Base-by-base conservation (phyloP, 2,113 vertebrate species). In the Struthio camelus region DNA sequence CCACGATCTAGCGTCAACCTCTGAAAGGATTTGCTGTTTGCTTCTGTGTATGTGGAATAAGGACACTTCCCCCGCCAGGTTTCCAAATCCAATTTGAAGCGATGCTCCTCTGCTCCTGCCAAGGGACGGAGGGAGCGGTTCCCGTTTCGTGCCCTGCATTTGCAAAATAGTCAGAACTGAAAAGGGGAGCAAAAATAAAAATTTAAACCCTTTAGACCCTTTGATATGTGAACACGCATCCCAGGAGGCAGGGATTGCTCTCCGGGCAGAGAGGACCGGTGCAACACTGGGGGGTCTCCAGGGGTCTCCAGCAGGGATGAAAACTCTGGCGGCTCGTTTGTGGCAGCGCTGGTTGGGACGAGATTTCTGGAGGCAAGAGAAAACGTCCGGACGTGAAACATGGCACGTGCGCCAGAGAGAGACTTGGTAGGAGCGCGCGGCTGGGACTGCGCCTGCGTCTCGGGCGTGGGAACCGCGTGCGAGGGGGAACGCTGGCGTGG, bases 21-120 rank as follows among this genome's bases (percentile, higher is more conserved):
- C 59, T 9, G 19, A 67, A 70, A 90, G 96, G 96, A 94, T 97
- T 90, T 97, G 83, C 77, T 89, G 73, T 91, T 95, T 61, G 64
- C 42, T 61, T 72, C 69, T 51, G 69, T 42, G 71, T 77, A 78
- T 61, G 48, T 72, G 76, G 51, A 22, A 51, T 27, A 65, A 2
- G 4, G 85, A 67, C 67, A 32, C 88, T 93, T 51, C 84, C 17
- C 66, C 59, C 40, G 24, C 34, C 0, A 4, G 75, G 88, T 85
- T 79, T 61, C 83, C 81, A 76, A 67, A 81, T 81, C 83, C 56
- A 15, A 16, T 84, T 89, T 89, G 64, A 79, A 76, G 78, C 50
- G 62, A 73, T 72, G 80, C 73, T 94, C 38, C 61, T 83, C 73
- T 65, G 25, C 54, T 72, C 46, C 73, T 24, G 4, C 24, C 0